phyloP scores from a whole-genome alignment of 2,113 vertebrate genomes.

The Suricata suricatta region DNA sequence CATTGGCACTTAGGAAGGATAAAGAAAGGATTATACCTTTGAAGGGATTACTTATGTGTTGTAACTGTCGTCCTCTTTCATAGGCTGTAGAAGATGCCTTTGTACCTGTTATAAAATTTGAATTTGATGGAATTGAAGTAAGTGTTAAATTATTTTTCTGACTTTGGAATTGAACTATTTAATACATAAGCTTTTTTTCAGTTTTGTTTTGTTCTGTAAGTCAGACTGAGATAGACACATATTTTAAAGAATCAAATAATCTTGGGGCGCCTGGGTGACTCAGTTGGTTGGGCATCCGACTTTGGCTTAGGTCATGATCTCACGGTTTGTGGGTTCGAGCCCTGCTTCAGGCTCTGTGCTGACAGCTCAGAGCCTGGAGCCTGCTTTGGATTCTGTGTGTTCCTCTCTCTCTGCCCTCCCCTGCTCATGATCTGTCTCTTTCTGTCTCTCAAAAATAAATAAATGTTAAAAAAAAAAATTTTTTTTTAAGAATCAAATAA shows the following conservation, averaged over 20 bases:
- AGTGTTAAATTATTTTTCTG: conserved; percentile 61
- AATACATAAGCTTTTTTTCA: neutral
- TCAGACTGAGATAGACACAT: neutral
- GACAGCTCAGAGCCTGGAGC: too few relatives aligned
- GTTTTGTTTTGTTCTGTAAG: neutral
- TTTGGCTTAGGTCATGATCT: too few relatives aligned
- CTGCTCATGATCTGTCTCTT: too few relatives aligned
- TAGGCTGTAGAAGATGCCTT: conserved; percentile 99
- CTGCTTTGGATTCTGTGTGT: too few relatives aligned
- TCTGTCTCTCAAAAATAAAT: too few relatives aligned
- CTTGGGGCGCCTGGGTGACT: neutral
- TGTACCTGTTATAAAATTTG: conserved; percentile 98
- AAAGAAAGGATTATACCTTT: neutral
- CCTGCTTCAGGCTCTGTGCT: too few relatives aligned
- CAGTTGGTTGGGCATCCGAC: too few relatives aligned
- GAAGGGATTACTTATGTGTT: neutral
- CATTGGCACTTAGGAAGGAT: neutral
- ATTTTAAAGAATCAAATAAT: conserved; percentile 31
- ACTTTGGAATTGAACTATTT: neutral
- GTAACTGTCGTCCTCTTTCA: conserved; percentile 61
- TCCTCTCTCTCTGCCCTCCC: too few relatives aligned
- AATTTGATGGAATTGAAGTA: conserved; percentile 98
- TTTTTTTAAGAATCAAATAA: neutral
- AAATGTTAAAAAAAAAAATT: too few relatives aligned
- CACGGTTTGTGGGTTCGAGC: too few relatives aligned